phyloP scores from a whole-genome alignment of 2,888 invertebrate species.

The Opisthograptis luteolata region DNA sequence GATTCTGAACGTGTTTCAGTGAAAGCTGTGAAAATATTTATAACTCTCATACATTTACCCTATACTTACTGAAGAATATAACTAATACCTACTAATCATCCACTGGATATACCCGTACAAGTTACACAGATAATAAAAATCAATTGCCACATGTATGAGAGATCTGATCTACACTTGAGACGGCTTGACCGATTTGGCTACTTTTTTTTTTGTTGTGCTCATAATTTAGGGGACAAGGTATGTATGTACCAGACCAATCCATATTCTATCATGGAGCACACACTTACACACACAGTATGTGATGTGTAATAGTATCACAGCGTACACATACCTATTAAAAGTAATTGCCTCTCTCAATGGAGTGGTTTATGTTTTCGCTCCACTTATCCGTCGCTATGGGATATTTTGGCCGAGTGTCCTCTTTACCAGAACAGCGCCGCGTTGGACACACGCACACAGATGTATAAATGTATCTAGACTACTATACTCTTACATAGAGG shows the following conservation, averaged over 20 bases:
- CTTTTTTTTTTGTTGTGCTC: no score
- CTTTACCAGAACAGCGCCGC: conserved; percentile 15
- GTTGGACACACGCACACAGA: conserved; percentile 15
- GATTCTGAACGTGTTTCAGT: conserved; percentile 3
- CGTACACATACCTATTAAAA: conserved; percentile 14
- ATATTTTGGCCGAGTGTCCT: conserved; percentile 23
- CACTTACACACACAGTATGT: background rate
- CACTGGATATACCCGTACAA: no score
- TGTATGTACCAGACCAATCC: no score
- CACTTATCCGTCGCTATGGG: conserved; percentile 24
- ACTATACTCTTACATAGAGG: background rate
- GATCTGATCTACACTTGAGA: no score
- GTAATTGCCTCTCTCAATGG: conserved; percentile 23
- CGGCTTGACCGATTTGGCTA: no score
- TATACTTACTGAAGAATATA: no score
- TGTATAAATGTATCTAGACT: conserved; percentile 7
- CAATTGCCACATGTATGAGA: no score
- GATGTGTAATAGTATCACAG: no score
- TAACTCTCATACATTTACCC: no score
- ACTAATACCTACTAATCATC: no score
- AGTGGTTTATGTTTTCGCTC: conserved; percentile 24
- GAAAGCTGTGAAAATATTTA: conserved; percentile 9
- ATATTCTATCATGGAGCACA: background rate
- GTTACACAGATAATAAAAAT: no score
- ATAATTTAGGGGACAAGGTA: no score